Conservation (phyloP, 64 coral and sea anemone species). For the Stichodactyla helianthus region DNA sequence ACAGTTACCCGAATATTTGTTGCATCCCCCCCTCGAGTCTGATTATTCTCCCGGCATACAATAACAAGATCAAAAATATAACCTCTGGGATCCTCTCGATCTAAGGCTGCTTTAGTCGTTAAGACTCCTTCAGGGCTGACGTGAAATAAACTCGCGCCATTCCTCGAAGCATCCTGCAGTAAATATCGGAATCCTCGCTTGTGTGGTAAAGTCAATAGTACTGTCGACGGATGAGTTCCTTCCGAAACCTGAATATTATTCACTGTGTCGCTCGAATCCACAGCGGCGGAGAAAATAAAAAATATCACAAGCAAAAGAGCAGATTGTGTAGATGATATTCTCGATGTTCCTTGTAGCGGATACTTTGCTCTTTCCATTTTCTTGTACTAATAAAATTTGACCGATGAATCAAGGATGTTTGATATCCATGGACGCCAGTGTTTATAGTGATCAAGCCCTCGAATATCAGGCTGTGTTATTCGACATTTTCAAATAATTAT, state of each 20-base stretch:
- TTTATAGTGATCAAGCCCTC: neutral
- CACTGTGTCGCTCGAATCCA: neutral
- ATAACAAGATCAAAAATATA: constrained; percentile 82
- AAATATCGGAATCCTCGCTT: constrained; percentile 47
- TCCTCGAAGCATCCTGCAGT: constrained; percentile 54
- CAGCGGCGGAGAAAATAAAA: neutral
- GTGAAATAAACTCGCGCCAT: constrained; percentile 58
- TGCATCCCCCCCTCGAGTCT: constrained; percentile 43
- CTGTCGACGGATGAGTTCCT: constrained; percentile 61
- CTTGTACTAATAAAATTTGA: neutral
- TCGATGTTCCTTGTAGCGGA: neutral
- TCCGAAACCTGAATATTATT: constrained; percentile 62
- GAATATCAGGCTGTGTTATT: neutral
- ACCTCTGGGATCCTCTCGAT: constrained; percentile 79
- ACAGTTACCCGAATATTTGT: constrained; percentile 56
- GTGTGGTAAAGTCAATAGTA: constrained; percentile 55
- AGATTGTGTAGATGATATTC: neutral
- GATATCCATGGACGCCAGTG: neutral
- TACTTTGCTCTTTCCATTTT: constrained; percentile 13
- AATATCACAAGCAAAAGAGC: neutral
- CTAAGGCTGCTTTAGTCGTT: constrained; percentile 74
- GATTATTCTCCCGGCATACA: constrained; percentile 51
- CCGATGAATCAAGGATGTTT: neutral
- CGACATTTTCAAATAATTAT: neutral
- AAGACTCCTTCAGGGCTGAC: constrained; percentile 67